Conservation (phyloP, 2,113 vertebrate species). For the Ictalurus furcatus region DNA sequence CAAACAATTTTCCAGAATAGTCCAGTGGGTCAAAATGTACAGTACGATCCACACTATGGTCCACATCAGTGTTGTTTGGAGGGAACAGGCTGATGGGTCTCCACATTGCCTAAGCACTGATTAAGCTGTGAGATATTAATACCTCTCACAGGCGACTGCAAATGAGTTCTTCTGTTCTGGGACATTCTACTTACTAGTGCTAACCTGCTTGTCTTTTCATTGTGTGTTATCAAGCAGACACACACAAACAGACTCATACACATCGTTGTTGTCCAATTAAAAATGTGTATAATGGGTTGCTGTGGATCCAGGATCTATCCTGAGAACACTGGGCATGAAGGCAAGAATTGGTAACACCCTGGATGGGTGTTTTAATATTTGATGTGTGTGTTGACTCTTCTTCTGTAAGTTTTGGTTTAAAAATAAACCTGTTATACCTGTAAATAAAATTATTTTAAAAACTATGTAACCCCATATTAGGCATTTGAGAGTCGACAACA, state of each 20-base stretch:
- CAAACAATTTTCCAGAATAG: no score
- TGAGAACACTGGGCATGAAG: not conserved
- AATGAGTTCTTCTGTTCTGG: conserved; percentile 26
- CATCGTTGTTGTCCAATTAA: not conserved
- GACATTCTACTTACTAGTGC: conserved; percentile 32
- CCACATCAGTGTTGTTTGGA: not conserved
- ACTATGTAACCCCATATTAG: not conserved
- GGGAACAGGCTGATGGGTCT: not conserved
- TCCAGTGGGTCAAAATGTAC: not conserved
- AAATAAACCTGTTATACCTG: not conserved
- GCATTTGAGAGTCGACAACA: not conserved
- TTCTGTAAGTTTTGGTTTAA: not conserved
- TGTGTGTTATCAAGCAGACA: not conserved
- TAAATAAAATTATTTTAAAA: not conserved
- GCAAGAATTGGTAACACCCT: not conserved
- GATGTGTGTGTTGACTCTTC: not conserved
- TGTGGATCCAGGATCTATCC: not conserved
- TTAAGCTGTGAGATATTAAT: conserved; percentile 1
- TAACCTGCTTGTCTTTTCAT: not conserved
- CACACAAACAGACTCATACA: not conserved
- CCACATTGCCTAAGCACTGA: not conserved
- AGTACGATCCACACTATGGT: not conserved
- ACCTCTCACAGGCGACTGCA: not conserved
- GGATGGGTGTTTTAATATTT: not conserved
- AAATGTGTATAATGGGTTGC: not conserved